Percentiles rank a stretch among this genome's conserved stretches.
These are phyloP conservation scores for Apis dorsata DNA, from an alignment of 1,140 invertebrate species.

Conservation along the genomic window DNA sequence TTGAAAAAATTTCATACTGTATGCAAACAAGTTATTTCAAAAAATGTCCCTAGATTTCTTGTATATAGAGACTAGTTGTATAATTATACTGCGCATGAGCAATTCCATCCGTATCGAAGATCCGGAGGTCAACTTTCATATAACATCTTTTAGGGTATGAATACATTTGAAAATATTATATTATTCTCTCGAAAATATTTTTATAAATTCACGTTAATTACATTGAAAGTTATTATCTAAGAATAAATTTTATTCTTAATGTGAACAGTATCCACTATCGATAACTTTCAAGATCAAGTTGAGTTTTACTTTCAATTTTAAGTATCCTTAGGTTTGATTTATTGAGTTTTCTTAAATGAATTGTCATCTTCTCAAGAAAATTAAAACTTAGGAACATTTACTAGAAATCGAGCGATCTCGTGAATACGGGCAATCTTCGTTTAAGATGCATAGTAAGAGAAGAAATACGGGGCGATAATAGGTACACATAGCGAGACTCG, in stretches of 20 bases:
- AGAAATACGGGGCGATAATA: slow-evolving; percentile 66
- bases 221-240: too few relatives aligned
- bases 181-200: too few relatives aligned
- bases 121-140: neutral
- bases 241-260: too few relatives aligned
- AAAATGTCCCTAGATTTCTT: neutral
- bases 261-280: too few relatives aligned
- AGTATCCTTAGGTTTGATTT: neutral
- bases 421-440: slow-evolving; percentile 49
- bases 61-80: neutral
- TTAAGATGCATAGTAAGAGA: slow-evolving; percentile 50
- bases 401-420: slow-evolving; percentile 43
- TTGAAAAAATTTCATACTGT: neutral
- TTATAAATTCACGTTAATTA: too few relatives aligned
- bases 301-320: too few relatives aligned
- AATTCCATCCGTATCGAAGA: too few relatives aligned
- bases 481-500: slow-evolving; percentile 69
- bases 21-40: neutral
- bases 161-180: too few relatives aligned
- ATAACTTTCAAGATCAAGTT: too few relatives aligned
- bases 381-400: neutral
- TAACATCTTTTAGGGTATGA: neutral
- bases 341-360: neutral
- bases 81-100: neutral
- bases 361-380: neutral